Percentiles rank a stretch among this genome's conserved stretches.
Conservation (phyloP, 2,888 invertebrate species). For the Vannuccia rotundouncinata region DNA sequence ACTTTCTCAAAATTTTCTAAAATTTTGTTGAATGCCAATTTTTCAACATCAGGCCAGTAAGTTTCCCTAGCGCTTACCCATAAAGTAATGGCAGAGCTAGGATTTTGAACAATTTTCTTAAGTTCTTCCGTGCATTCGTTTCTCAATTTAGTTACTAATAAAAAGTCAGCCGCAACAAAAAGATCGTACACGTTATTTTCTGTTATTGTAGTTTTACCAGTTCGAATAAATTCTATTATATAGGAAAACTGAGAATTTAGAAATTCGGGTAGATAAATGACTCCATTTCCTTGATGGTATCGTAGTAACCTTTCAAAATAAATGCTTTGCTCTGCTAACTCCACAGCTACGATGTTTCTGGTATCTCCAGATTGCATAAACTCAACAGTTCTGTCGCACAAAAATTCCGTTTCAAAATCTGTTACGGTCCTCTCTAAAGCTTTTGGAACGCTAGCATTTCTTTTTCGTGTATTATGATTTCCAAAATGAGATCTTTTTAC, state of each 20-base stretch:
- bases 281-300: conserved; percentile 30
- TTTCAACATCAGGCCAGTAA: conserved; percentile 33
- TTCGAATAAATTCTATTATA: conserved; percentile 33
- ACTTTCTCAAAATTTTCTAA: conserved; percentile 32
- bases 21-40: conserved; percentile 33
- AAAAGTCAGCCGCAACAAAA: conserved; percentile 34
- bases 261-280: conserved; percentile 32
- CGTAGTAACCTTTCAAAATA: conserved; percentile 35
- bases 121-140: conserved; percentile 18
- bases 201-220: conserved; percentile 10
- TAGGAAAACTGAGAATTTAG: conserved; percentile 15
- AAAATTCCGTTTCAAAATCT: conserved; percentile 33
- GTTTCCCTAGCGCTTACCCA: conserved; percentile 25
- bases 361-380: conserved; percentile 36
- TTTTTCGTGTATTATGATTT: conserved; percentile 18
- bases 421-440: neutral
- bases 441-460: conserved; percentile 29
- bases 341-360: conserved; percentile 34
- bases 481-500: neutral
- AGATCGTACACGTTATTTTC: conserved; percentile 35
- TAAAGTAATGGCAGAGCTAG: conserved; percentile 18
- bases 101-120: conserved; percentile 22
- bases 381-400: conserved; percentile 35
- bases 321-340: conserved; percentile 36
- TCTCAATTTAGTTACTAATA: conserved; percentile 31